Evolutionary conservation across 1,140 invertebrate species (phyloP).

Genomic region (Scylla paramamosain): DNA sequence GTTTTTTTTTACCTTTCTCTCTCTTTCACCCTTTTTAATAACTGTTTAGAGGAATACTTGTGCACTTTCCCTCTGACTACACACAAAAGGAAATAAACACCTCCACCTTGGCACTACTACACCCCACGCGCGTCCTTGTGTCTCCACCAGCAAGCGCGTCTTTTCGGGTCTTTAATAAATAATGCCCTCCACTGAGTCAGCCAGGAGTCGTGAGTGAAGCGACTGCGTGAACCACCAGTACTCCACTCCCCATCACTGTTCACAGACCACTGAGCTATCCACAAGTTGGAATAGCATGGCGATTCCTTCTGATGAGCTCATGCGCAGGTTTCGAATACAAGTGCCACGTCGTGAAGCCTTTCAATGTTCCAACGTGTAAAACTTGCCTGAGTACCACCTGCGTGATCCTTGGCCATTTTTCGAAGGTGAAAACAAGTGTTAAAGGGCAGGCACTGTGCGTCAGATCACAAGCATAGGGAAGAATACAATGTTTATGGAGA

Average conservation of each 20-base stretch:
- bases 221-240: background rate
- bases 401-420: background rate
- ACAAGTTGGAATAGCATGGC: conserved; percentile 75
- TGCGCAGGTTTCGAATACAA: conserved; percentile 51
- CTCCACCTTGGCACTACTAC: background rate
- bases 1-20: background rate
- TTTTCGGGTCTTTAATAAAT: background rate
- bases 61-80: background rate
- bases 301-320: conserved; percentile 66
- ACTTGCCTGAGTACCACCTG: no score
- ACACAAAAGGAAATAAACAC: background rate
- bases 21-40: background rate
- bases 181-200: background rate
- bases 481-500: background rate
- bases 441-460: background rate
- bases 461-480: background rate
- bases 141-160: background rate
- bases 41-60: background rate
- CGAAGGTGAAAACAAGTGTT: background rate
- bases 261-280: conserved; percentile 71
- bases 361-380: background rate
- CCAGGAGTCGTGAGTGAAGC: background rate
- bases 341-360: conserved; percentile 54
- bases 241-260: conserved; percentile 58
- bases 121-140: background rate